Conservation (phyloP, 2,797 vertebrate species). For the Kryptolebias ocellatus region DNA sequence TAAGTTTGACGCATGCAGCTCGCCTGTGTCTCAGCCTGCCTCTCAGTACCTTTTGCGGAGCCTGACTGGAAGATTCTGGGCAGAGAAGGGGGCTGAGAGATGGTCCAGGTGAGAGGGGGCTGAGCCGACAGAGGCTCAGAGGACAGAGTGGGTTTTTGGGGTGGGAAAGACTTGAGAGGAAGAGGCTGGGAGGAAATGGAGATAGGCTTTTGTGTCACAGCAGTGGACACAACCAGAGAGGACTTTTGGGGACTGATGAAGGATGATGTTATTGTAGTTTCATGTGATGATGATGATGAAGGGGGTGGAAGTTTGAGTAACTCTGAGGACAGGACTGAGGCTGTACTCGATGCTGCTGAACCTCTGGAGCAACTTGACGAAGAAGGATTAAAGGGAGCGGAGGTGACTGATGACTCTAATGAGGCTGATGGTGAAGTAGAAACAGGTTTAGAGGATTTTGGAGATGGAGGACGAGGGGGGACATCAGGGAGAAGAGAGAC, state of each 20-base stretch:
- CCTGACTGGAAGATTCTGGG: slow-evolving; percentile 82
- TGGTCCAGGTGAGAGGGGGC: slow-evolving; percentile 35
- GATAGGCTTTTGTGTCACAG: slow-evolving; percentile 23
- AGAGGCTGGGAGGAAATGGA: slow-evolving; percentile 22
- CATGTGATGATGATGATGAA: slow-evolving; percentile 12
- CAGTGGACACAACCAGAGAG: slow-evolving; percentile 20
- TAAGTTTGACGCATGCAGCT: slow-evolving; percentile 36
- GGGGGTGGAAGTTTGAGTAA: slow-evolving; percentile 12
- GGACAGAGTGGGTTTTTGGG: slow-evolving; percentile 25
- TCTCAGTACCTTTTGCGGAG: slow-evolving; percentile 74
- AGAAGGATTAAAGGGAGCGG: not conserved
- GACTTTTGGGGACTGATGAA: slow-evolving; percentile 16
- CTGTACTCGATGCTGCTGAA: slow-evolving; percentile 4
- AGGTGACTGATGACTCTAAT: not conserved
- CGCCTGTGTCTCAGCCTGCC: slow-evolving; percentile 28
- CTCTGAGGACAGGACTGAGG: slow-evolving; percentile 1
- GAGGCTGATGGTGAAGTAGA: slow-evolving; percentile 9
- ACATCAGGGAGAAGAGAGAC: slow-evolving; percentile 21
- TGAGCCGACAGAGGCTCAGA: slow-evolving; percentile 28
- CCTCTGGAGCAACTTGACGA: not conserved
- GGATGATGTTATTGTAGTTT: slow-evolving; percentile 27
- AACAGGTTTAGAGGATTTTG: slow-evolving; percentile 16
- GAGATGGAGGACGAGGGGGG: slow-evolving; percentile 5
- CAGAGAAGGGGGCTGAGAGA: slow-evolving; percentile 77
- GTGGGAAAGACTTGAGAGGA: slow-evolving; percentile 19